phyloP scores from a whole-genome alignment of 1,140 invertebrate genomes.

The Lepidurus arcticus region DNA sequence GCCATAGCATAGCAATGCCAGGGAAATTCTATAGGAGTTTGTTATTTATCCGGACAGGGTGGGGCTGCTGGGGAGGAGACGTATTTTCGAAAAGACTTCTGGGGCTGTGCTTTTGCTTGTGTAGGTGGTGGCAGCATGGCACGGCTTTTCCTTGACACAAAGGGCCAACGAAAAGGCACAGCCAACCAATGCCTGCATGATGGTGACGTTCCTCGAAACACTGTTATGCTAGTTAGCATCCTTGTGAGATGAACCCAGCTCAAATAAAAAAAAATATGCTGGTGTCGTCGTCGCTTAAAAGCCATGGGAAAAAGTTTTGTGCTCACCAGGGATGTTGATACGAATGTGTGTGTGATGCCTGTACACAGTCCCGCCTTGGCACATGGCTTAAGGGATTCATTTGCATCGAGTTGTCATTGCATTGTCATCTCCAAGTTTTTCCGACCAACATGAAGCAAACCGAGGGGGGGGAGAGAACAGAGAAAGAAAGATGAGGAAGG shows the following conservation, averaged over 20 bases:
- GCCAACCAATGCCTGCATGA: neutral
- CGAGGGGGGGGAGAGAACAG: no score
- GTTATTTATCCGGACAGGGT: neutral
- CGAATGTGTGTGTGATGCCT: neutral
- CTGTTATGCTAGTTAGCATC: constrained; percentile 8
- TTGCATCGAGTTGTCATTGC: constrained; percentile 18
- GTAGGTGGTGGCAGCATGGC: neutral
- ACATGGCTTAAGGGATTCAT: constrained; percentile 2
- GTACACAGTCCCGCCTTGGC: neutral
- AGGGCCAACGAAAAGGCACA: neutral
- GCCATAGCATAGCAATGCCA: neutral
- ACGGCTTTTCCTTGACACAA: neutral
- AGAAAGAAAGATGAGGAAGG: neutral
- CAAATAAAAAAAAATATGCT: neutral
- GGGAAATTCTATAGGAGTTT: neutral
- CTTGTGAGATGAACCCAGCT: neutral
- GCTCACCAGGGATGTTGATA: neutral
- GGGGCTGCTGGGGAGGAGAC: neutral
- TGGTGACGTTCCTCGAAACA: neutral
- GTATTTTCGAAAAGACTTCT: neutral
- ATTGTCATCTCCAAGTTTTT: constrained; percentile 12
- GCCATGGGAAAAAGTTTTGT: neutral
- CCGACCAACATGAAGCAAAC: neutral
- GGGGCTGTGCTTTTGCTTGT: neutral
- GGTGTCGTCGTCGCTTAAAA: neutral